Evolutionary conservation across 1,140 invertebrate genomes (phyloP).

Genomic region (Phymorhynchus buccinoides): DNA sequence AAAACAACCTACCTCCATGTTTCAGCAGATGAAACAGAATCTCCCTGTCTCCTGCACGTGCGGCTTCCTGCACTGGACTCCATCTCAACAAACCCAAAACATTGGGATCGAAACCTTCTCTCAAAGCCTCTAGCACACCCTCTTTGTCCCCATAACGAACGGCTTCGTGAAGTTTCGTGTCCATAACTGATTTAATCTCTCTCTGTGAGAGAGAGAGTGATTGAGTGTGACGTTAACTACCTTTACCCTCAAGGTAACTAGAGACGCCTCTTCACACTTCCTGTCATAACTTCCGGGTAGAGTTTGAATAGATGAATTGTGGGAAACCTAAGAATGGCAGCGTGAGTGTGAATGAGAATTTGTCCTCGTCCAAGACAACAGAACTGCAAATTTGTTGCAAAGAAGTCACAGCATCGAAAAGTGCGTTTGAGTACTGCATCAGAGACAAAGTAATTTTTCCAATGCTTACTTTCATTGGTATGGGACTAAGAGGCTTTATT

Average conservation of each 20-base stretch:
- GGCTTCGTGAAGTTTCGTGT: slow-evolving; percentile 57
- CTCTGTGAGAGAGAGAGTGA: background rate
- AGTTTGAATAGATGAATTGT: slow-evolving; percentile 44
- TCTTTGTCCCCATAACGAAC: slow-evolving; percentile 63
- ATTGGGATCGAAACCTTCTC: slow-evolving; percentile 64
- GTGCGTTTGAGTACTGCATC: background rate
- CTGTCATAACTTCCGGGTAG: slow-evolving; percentile 26
- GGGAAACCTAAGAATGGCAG: slow-evolving; percentile 68
- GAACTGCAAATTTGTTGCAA: background rate
- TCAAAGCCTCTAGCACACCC: slow-evolving; percentile 58
- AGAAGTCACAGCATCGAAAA: background rate
- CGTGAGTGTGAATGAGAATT: slow-evolving; percentile 49
- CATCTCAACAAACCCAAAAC: slow-evolving; percentile 65
- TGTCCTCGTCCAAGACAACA: slow-evolving; percentile 22
- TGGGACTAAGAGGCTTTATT: slow-evolving; percentile 96
- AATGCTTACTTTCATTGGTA: slow-evolving; percentile 97
- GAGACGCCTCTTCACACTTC: slow-evolving; percentile 32
- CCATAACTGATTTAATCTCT: slow-evolving; percentile 9
- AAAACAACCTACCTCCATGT: slow-evolving; percentile 52
- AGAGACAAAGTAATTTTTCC: slow-evolving; percentile 49
- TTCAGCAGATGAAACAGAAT: slow-evolving; percentile 60
- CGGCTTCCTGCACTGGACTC: slow-evolving; percentile 67
- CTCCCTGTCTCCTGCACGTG: slow-evolving; percentile 63
- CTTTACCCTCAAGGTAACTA: slow-evolving; percentile 15
- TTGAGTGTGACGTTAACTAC: background rate